Evolutionary conservation across 2,888 invertebrate species (phyloP).

Genomic region (Myopa tessellatipennis): DNA sequence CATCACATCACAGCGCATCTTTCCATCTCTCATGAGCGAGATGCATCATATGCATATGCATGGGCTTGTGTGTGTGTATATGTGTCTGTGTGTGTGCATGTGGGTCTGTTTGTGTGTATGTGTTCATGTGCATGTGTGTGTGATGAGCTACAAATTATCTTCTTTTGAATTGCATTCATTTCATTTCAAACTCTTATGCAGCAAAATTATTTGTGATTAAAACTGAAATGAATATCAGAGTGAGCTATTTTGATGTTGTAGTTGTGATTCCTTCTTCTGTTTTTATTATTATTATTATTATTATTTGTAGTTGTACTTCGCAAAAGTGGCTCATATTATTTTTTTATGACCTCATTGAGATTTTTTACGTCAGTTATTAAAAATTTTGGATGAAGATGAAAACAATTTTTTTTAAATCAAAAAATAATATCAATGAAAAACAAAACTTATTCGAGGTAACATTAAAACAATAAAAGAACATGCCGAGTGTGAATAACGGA

Average conservation of each 20-base stretch:
- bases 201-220: slow-evolving; percentile 37
- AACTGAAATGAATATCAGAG: slow-evolving; percentile 16
- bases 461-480: no score
- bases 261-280: background rate
- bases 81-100: slow-evolving; percentile 11
- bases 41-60: background rate
- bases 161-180: slow-evolving; percentile 45
- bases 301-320: background rate
- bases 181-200: slow-evolving; percentile 38
- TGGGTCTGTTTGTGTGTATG: background rate
- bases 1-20: background rate
- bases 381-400: no score
- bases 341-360: no score
- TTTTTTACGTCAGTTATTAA: no score
- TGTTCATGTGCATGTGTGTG: slow-evolving; percentile 9
- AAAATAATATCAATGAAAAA: no score
- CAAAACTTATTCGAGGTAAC: no score
- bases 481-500: no score
- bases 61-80: background rate
- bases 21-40: background rate
- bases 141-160: slow-evolving; percentile 55
- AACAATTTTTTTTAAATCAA: no score
- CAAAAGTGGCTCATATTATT: no score
- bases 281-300: background rate
- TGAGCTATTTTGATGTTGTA: background rate